phyloP scores from a whole-genome alignment of 2,888 invertebrate species.

The Rambutsinella grinnellia region DNA sequence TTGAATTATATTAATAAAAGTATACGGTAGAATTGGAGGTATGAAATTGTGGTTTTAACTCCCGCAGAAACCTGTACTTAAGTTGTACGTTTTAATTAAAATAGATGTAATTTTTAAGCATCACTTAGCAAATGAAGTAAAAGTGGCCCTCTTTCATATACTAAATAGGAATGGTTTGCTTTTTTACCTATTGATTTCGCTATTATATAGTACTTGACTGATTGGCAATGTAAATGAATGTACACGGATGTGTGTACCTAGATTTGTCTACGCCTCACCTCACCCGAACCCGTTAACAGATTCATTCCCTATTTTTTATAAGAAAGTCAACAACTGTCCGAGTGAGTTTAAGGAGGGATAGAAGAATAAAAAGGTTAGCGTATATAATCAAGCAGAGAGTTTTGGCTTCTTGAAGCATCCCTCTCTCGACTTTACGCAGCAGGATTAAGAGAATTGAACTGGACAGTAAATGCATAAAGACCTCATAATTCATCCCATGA shows the following conservation, averaged over 20 bases:
- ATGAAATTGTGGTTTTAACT: background rate
- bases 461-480: slow-evolving; percentile 4
- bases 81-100: slow-evolving; percentile 38
- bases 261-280: slow-evolving; percentile 19
- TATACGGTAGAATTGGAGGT: background rate
- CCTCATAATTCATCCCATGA: slow-evolving; percentile 13
- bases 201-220: background rate
- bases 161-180: background rate
- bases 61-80: slow-evolving; percentile 25
- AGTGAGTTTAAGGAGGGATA: background rate
- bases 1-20: background rate
- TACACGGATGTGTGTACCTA: slow-evolving; percentile 6
- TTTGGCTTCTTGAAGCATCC: too few relatives aligned
- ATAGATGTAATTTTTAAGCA: slow-evolving; percentile 10
- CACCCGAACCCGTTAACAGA: slow-evolving; percentile 21
- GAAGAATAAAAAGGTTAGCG: background rate
- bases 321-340: background rate
- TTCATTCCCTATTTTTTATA: background rate
- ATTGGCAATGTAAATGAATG: background rate
- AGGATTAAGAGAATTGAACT: background rate
- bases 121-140: background rate
- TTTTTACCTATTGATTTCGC: background rate
- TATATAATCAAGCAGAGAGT: too few relatives aligned
- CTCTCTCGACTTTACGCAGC: too few relatives aligned
- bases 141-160: background rate